phyloP scores from a whole-genome alignment of 37 sponge, comb jelly and placozoan species.

The Theonella swinhoei region DNA sequence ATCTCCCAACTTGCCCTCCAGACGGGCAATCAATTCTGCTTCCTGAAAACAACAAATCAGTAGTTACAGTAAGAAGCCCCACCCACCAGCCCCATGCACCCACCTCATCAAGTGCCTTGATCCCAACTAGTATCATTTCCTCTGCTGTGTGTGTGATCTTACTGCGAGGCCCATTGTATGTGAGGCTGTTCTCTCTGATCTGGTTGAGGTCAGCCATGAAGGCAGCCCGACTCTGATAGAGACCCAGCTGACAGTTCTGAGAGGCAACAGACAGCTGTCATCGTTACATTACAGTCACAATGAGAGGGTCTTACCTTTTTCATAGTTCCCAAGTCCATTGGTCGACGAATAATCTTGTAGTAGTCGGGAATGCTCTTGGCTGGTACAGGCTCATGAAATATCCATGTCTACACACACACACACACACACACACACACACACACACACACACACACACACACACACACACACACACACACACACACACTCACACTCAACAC shows the following conservation, averaged over 20 bases:
- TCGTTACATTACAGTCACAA: neutral
- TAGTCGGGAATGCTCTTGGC: slow-evolving; percentile 94
- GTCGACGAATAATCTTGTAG: slow-evolving; percentile 74
- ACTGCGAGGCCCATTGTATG: slow-evolving; percentile 89
- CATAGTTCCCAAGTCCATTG: slow-evolving; percentile 95
- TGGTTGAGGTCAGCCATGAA: slow-evolving; percentile 83
- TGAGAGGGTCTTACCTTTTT: slow-evolving; percentile 57
- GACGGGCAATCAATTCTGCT: slow-evolving; percentile 7
- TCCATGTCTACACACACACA: slow-evolving; percentile 58
- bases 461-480: neutral
- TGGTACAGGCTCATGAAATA: slow-evolving; percentile 88
- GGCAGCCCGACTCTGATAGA: slow-evolving; percentile 70
- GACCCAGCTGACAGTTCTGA: slow-evolving; percentile 61
- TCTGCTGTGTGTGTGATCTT: slow-evolving; percentile 64
- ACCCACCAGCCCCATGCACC: neutral
- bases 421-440: neutral
- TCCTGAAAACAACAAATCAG: neutral
- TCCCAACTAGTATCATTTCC: slow-evolving; percentile 46
- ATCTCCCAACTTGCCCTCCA: slow-evolving; percentile 2
- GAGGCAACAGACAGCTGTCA: neutral
- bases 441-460: neutral
- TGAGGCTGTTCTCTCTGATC: slow-evolving; percentile 87
- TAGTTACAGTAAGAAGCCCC: neutral
- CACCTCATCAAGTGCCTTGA: slow-evolving; percentile 55
- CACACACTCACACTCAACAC: neutral